Percentiles rank a stretch among this genome's conserved stretches.
Conservation (phyloP, 1,140 invertebrate genomes). For the Physella acuta region DNA sequence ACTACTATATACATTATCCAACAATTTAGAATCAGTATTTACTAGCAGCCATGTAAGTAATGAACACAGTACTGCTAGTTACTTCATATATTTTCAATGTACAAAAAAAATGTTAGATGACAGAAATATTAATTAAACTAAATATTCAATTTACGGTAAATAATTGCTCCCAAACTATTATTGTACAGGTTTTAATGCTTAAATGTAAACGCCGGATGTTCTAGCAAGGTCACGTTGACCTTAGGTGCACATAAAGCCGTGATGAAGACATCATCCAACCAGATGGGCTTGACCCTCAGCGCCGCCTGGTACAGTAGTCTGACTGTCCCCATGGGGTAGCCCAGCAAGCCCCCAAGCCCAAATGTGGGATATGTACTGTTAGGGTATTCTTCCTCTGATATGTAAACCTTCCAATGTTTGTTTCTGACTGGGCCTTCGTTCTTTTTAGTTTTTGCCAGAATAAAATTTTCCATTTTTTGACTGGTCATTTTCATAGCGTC, state of each 20-base stretch:
- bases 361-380: neutral
- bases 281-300: neutral
- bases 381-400: slow-evolving; percentile 13
- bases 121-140: too few species aligned
- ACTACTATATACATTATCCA: too few species aligned
- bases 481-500: neutral
- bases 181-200: too few species aligned
- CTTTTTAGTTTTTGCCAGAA: neutral
- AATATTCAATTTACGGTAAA: too few species aligned
- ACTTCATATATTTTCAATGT: too few species aligned
- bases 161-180: too few species aligned
- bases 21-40: too few species aligned
- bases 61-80: too few species aligned
- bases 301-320: slow-evolving; percentile 13
- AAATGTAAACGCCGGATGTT: slow-evolving; percentile 8
- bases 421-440: neutral
- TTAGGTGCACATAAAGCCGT: slow-evolving; percentile 13
- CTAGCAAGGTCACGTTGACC: neutral
- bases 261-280: slow-evolving; percentile 25
- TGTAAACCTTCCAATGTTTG: neutral
- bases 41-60: too few species aligned
- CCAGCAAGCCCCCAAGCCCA: neutral
- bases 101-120: too few species aligned
- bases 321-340: slow-evolving; percentile 4
- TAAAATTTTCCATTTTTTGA: neutral